phyloP scores from a whole-genome alignment of 2,797 vertebrate genomes.

The Chloroceryle amazona region DNA sequence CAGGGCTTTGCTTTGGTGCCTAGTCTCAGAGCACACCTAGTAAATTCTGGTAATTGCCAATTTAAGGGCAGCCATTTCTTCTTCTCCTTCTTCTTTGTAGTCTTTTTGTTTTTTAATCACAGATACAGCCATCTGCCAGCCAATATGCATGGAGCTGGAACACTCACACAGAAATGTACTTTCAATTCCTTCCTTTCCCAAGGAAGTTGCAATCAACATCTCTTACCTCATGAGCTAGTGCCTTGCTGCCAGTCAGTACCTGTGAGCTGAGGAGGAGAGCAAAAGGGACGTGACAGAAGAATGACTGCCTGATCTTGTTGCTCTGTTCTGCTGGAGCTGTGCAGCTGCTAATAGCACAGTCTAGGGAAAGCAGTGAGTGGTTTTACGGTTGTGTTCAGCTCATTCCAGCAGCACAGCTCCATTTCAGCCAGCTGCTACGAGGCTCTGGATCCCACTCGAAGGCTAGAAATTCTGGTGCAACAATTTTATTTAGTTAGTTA shows the following conservation, averaged over 20 bases:
- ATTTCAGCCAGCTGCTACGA: background rate
- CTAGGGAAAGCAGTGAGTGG: background rate
- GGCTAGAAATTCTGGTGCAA: background rate
- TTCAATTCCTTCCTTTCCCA: background rate
- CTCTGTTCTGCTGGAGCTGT: background rate
- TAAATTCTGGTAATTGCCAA: background rate
- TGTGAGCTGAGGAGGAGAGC: background rate
- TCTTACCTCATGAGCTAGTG: background rate
- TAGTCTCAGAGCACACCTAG: background rate
- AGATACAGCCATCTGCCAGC: background rate
- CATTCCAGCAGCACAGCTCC: background rate
- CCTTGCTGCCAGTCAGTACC: background rate
- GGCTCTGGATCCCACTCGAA: background rate
- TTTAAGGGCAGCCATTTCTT: background rate
- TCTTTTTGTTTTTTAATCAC: background rate
- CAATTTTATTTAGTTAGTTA: background rate
- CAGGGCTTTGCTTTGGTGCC: background rate
- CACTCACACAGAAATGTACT: background rate
- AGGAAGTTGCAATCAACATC: background rate
- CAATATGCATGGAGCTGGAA: background rate
- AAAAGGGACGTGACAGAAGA: background rate
- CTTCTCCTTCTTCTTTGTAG: background rate
- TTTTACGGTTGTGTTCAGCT: background rate
- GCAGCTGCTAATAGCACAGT: background rate
- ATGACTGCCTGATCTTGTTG: background rate